A percentile compares a stretch with the other conserved stretches of the same genome.
phyloP scores from a whole-genome alignment of 2,113 vertebrate species.

The Chlamydotis undulata region DNA sequence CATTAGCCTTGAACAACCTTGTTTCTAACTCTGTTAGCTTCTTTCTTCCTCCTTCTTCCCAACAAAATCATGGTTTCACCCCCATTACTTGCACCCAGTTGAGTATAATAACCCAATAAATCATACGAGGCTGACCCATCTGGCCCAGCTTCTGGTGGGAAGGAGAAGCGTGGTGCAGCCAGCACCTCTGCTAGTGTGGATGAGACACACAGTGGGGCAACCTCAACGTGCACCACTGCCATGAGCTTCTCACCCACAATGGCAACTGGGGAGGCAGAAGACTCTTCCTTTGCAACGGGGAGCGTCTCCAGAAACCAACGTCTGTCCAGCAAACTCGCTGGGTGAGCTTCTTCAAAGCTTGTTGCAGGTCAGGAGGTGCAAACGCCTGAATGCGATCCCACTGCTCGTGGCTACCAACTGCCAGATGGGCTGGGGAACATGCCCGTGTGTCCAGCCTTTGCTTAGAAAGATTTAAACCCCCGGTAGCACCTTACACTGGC shows the following conservation, averaged over 20 bases:
- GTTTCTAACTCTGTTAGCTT: not conserved
- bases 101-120: not conserved
- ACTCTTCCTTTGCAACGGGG: not conserved
- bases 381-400: rapidly evolving
- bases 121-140: not conserved
- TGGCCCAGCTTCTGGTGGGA: not conserved
- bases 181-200: rapidly evolving
- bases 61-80: not conserved
- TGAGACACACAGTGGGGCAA: not conserved
- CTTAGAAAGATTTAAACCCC: not conserved
- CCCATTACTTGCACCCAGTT: not conserved
- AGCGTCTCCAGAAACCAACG: not conserved
- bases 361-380: not conserved
- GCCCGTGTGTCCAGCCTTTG: not conserved
- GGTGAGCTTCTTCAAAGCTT: not conserved
- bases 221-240: not conserved
- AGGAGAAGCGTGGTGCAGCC: not conserved
- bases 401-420: rapidly evolving
- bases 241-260: not conserved
- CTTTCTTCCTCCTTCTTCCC: not conserved
- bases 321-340: not conserved
- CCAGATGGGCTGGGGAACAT: not conserved
- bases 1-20: not conserved
- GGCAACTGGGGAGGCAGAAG: not conserved
- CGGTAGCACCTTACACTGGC: not conserved